Conservation (phyloP, 2,113 vertebrate species). For the Pogona vitticeps region DNA sequence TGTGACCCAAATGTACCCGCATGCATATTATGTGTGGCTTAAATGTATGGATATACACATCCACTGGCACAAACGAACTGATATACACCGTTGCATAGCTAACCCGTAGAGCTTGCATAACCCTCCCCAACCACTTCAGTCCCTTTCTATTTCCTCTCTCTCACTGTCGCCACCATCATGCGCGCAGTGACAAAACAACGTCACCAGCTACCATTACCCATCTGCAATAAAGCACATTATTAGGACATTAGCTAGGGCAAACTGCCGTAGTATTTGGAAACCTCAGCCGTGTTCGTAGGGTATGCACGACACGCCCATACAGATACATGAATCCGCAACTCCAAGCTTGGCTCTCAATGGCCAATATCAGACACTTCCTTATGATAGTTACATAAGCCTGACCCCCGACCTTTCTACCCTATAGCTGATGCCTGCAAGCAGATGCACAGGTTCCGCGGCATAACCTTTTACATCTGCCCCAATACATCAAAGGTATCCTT, state of each 20-base stretch:
- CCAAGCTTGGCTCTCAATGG: constrained; percentile 11
- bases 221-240: neutral
- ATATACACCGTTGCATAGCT: neutral
- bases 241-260: no score
- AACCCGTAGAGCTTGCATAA: neutral
- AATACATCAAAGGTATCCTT: constrained; percentile 40
- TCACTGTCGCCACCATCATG: neutral
- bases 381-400: constrained; percentile 24
- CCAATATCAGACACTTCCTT: constrained; percentile 22
- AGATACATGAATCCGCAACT: neutral
- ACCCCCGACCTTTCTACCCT: neutral
- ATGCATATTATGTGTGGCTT: neutral
- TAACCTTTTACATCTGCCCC: constrained; percentile 48
- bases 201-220: neutral
- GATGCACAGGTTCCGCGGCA: constrained; percentile 44
- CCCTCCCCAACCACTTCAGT: neutral
- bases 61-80: neutral
- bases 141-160: neutral
- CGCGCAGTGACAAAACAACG: neutral
- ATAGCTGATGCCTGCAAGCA: constrained; percentile 42
- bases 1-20: no score
- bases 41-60: neutral
- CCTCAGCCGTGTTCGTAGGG: neutral
- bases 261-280: neutral
- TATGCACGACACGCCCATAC: neutral